Evolutionary conservation across 2,113 vertebrate species (phyloP).

Genomic region (Taxidea taxus): DNA sequence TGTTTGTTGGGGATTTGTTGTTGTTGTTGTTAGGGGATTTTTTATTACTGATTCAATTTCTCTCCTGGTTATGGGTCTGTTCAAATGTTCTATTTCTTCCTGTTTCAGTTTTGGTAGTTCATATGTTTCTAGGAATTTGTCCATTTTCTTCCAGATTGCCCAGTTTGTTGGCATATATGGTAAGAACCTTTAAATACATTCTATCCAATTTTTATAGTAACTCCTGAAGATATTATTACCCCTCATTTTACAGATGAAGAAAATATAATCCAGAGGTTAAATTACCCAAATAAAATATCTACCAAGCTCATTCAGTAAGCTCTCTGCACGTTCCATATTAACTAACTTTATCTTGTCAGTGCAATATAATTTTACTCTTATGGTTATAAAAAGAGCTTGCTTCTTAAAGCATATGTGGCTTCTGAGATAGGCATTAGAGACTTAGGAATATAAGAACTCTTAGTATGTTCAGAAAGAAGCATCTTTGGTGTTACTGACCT

Average conservation of each 20-base stretch:
- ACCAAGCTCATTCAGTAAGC: neutral
- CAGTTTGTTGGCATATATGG: neutral
- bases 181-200: neutral
- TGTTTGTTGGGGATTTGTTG: neutral
- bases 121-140: neutral
- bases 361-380: neutral
- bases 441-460: neutral
- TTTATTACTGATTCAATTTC: neutral
- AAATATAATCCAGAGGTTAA: slow-evolving; percentile 3
- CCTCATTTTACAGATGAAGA: neutral
- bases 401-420: neutral
- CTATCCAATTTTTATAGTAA: neutral
- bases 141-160: neutral
- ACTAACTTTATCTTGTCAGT: neutral
- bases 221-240: neutral
- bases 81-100: neutral
- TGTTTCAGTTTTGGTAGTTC: neutral
- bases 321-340: neutral
- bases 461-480: neutral
- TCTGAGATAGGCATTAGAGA: neutral
- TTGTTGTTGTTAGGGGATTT: neutral
- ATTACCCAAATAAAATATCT: neutral
- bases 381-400: neutral
- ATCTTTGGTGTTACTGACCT: neutral
- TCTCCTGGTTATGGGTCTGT: neutral